Base-by-base conservation (phyloP, 2,113 vertebrate species). In the Corythaeola cristata region DNA sequence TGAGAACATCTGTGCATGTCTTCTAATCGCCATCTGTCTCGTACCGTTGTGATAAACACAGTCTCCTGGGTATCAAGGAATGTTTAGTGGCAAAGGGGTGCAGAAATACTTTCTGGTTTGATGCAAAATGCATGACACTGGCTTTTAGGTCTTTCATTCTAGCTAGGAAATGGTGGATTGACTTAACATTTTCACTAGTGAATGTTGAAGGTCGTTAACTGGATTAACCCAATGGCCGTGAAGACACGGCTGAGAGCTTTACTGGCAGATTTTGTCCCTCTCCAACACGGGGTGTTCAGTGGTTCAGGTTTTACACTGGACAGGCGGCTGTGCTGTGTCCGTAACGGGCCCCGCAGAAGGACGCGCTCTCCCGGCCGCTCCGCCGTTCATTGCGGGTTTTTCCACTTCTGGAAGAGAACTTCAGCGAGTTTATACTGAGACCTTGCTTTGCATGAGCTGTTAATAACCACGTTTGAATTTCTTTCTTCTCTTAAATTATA, bases 21-120 rank as follows among this genome's bases (percentile, higher is more conserved):
- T 69, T 53, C 2, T 1, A 17, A 12, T 39, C 72, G 23, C 15
- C 15, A 1, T 15, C 39, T 82, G 33, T 47, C 69, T 45, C 26
- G 3, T 16, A 15, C 23, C 28, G 11, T 20, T 32, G 0, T 7
- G 39, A 32, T 4, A 24, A 45, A 20, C 1, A 1, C 9, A 19
- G 12, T 47, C 28, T 27, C 15, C 24, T 21, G 69, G 58, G 0
- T 11, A 15, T 4, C 33, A 7, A 1, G 0, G 62, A 14, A 39
- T 1, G 20, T 15, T 49, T 13, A 17, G 50, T 27, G 24, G 68
- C 58, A 41, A 37, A 32, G 37, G 37, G 69, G 39, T 9, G 8
- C 1, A 3, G 3, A 73, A 64, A 22, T 13, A 64, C 60, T 20
- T 72, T 28, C 86, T 44, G 64, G 3, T 15, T 64, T 32, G 59